Conservation (phyloP, 2,888 invertebrate species). For the Physocephala rufipes region DNA sequence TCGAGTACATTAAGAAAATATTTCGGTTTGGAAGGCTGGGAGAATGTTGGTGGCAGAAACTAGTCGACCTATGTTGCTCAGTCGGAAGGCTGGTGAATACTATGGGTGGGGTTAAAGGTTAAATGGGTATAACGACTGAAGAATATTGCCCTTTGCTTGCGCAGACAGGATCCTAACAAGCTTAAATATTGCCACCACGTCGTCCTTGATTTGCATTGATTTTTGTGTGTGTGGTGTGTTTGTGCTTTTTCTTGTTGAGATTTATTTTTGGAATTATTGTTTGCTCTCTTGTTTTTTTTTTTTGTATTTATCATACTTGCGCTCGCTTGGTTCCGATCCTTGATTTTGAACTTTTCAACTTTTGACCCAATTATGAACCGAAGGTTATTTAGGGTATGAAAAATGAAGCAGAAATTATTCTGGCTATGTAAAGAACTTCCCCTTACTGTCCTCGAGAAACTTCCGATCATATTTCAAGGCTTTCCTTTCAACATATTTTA, state of each 20-base stretch:
- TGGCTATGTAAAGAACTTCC: neutral
- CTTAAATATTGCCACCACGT: too few relatives aligned
- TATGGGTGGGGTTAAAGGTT: neutral
- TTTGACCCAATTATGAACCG: slow-evolving; percentile 9
- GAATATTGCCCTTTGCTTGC: too few relatives aligned
- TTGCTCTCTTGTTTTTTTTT: too few relatives aligned
- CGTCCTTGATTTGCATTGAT: too few relatives aligned
- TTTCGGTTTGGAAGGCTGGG: neutral
- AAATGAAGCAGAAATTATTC: too few relatives aligned
- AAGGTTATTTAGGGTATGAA: too few relatives aligned
- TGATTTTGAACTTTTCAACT: slow-evolving; percentile 29
- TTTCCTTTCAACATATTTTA: slow-evolving; percentile 41
- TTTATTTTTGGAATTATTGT: too few relatives aligned
- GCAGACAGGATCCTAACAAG: too few relatives aligned
- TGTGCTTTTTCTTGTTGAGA: too few relatives aligned
- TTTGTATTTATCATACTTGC: neutral
- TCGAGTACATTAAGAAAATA: neutral
- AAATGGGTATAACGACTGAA: too few relatives aligned
- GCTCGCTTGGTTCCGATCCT: neutral
- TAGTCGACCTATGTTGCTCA: neutral
- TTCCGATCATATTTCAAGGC: too few relatives aligned
- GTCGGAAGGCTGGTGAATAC: neutral
- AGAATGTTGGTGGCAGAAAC: neutral
- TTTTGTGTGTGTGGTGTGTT: too few relatives aligned
- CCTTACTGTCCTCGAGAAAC: neutral